phyloP scores from a whole-genome alignment of 2,797 vertebrate species.

The Hippopotamyrus pictus region DNA sequence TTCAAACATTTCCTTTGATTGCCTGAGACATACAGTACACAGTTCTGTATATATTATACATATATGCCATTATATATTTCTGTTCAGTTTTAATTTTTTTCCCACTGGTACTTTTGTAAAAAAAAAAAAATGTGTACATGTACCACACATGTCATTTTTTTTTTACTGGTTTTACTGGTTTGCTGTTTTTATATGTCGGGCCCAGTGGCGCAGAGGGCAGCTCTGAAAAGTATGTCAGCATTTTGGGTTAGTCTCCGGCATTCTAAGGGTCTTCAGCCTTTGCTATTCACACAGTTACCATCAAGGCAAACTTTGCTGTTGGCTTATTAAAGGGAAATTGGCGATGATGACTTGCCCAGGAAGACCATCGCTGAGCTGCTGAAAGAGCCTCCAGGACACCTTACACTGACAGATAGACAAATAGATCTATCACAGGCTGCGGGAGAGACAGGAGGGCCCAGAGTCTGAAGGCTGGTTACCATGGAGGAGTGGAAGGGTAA shows the following conservation, averaged over 20 bases:
- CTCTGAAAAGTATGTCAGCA: background rate
- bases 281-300: background rate
- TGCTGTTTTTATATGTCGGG: background rate
- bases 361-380: background rate
- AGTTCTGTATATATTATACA: background rate
- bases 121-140: background rate
- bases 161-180: background rate
- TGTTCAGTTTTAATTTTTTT: background rate
- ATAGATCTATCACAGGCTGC: background rate
- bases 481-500: constrained; percentile 8
- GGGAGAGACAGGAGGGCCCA: background rate
- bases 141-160: background rate
- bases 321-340: background rate
- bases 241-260: background rate
- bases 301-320: background rate
- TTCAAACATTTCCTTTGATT: background rate
- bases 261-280: background rate
- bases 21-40: background rate
- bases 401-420: background rate
- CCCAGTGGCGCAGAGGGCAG: background rate
- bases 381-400: background rate
- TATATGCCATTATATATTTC: background rate
- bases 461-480: background rate
- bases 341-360: too few species aligned
- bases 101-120: background rate